Base-by-base conservation (phyloP, 1,140 invertebrate species). In the Periplaneta americana region DNA sequence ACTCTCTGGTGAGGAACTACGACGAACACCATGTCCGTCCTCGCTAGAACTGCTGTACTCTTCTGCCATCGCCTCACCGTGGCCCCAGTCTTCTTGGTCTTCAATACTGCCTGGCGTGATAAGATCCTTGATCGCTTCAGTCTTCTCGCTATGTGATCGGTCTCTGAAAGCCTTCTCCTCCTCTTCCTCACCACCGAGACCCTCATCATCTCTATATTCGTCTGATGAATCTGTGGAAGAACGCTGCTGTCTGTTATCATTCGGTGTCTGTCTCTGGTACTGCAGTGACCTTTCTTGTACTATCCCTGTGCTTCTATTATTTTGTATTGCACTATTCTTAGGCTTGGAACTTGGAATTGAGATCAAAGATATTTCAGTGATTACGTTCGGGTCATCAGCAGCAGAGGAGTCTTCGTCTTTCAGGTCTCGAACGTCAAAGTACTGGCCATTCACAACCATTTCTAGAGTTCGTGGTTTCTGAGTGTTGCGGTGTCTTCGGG, bases 21-120 rank as follows among this genome's bases (percentile, higher is more conserved):
- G 34, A 34, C 31, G 34, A 22, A 22, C 37, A 31, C 34, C 33
- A 78, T 28, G 36, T 8, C 34, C 76, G n/a, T 78, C 76, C 22
- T 78, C 76, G 37, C 76, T 78, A 4, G 80, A 80, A 28, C 32
- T 80, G 34, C 66, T 80, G 48, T 66, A 91, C 77, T 93, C 92
- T 57, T 93, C 92, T 0, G 92, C 92, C 91, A 94, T 91, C 0
- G 92, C 92, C 84, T 94, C 93, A 0, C 93, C 93, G 82, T 91
- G 90, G 0, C 90, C 91, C 88, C 92, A 92, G 76, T 90, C 87
- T 75, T 79, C 78, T 28, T 80, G 35, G 18, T 36, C 78, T 66
- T 78, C 76, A 17, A 75, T 78, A 75, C 74, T 57, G 28, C 34
- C 32, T 34, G 80, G 80, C 13, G 76, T 39, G 15, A 75, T 34